Evolutionary conservation across 2,888 invertebrate species (phyloP).

Genomic region (Ectemnius lituratus): DNA sequence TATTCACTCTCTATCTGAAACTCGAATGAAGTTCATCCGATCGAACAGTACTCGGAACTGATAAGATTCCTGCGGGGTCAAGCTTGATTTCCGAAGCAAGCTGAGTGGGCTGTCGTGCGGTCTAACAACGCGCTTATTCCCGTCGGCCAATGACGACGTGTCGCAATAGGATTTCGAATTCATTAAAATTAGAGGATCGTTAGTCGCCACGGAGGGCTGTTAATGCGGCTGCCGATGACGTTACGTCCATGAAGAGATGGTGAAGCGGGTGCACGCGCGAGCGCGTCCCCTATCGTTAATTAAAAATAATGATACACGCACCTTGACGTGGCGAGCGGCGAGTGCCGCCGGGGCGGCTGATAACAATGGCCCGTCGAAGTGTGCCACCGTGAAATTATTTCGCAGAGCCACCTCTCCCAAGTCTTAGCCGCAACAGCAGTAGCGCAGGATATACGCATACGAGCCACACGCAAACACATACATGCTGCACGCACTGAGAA

Average conservation of each 20-base stretch:
- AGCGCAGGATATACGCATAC: slow-evolving; percentile 39
- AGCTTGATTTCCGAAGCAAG: no score
- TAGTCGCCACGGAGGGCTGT: slow-evolving; percentile 40
- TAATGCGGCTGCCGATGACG: slow-evolving; percentile 54
- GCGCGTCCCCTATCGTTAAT: slow-evolving; percentile 50
- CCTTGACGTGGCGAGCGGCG: slow-evolving; percentile 24
- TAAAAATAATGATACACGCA: slow-evolving; percentile 60
- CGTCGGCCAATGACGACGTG: slow-evolving; percentile 21
- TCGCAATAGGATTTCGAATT: slow-evolving; percentile 46
- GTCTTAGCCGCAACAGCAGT: slow-evolving; percentile 29
- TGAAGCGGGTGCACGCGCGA: neutral
- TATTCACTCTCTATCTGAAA: neutral
- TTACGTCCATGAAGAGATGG: slow-evolving; percentile 39
- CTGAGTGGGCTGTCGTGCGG: no score
- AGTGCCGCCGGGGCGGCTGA: slow-evolving; percentile 11
- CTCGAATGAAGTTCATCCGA: neutral
- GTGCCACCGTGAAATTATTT: slow-evolving; percentile 42
- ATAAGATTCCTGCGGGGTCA: neutral
- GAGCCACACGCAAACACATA: neutral
- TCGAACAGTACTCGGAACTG: neutral
- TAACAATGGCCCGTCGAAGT: slow-evolving; percentile 50
- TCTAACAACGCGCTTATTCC: no score
- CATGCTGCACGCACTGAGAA: neutral
- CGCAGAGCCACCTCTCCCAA: slow-evolving; percentile 20
- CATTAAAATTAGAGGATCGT: slow-evolving; percentile 61